Conservation (phyloP, 2,113 vertebrate genomes). For the Phocoena phocoena region DNA sequence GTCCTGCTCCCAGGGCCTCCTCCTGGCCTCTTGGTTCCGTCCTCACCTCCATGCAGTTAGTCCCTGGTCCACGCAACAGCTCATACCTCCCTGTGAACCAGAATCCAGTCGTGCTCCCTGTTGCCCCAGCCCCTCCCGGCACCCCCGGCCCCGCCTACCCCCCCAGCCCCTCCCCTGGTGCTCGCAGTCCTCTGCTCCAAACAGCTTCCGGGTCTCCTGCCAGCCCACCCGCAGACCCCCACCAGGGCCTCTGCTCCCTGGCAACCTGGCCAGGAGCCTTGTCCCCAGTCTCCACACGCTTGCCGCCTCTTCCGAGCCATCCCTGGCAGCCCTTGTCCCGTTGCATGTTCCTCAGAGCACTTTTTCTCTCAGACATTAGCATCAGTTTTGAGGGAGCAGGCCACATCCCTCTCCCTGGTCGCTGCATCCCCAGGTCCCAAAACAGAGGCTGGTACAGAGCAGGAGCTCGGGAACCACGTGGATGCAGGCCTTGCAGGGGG, state of each 20-base stretch:
- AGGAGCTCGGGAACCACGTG: not conserved
- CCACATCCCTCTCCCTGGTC: rapidly evolving
- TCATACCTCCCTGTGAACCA: not conserved
- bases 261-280: not conserved
- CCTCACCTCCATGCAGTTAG: not conserved
- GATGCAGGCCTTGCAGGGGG: rapidly evolving
- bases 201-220: not conserved
- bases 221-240: not conserved
- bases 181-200: not conserved
- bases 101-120: not conserved
- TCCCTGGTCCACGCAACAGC: not conserved
- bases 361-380: not conserved
- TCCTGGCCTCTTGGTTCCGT: not conserved
- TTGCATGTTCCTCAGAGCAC: not conserved
- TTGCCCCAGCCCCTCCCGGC: not conserved
- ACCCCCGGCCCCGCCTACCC: not conserved
- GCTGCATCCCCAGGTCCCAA: not conserved
- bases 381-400: not conserved
- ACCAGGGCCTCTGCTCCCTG: not conserved
- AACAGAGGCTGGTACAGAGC: not conserved
- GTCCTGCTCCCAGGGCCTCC: not conserved
- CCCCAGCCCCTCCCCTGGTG: not conserved
- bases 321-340: not conserved
- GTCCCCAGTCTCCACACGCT: not conserved
- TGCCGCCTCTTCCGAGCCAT: rapidly evolving